Conservation (phyloP, 2,888 invertebrate species). For the Epirrhoe tristata region DNA sequence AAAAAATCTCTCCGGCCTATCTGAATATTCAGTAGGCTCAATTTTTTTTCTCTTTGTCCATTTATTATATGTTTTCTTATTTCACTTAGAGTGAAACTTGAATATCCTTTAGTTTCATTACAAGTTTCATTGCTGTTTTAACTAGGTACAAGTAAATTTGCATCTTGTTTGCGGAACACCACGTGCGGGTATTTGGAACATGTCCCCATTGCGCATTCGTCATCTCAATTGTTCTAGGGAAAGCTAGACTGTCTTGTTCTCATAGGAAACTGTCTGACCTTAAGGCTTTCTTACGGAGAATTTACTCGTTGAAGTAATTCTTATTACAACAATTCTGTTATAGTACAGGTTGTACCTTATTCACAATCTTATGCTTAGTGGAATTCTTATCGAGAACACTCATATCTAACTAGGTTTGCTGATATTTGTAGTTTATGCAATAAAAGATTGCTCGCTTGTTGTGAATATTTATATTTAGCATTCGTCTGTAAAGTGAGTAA, state of each 20-base stretch:
- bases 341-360: too few species aligned
- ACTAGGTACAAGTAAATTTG: constrained; percentile 55
- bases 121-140: constrained; percentile 45
- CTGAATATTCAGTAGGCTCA: not conserved
- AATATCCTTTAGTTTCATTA: not conserved
- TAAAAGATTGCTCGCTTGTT: not conserved
- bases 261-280: constrained; percentile 29
- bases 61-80: not conserved
- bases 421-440: not conserved
- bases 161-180: constrained; percentile 54
- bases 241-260: constrained; percentile 34
- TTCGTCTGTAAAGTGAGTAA: too few species aligned
- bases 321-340: not conserved
- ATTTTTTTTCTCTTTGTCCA: not conserved
- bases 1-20: not conserved
- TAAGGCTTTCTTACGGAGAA: constrained; percentile 12
- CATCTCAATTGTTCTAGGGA: constrained; percentile 43
- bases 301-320: not conserved
- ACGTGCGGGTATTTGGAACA: constrained; percentile 62
- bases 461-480: too few species aligned
- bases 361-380: not conserved
- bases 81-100: constrained; percentile 1
- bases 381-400: not conserved
- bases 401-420: not conserved
- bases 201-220: constrained; percentile 49